phyloP scores from a whole-genome alignment of 2,113 vertebrate species.

The Eurypyga helias region DNA sequence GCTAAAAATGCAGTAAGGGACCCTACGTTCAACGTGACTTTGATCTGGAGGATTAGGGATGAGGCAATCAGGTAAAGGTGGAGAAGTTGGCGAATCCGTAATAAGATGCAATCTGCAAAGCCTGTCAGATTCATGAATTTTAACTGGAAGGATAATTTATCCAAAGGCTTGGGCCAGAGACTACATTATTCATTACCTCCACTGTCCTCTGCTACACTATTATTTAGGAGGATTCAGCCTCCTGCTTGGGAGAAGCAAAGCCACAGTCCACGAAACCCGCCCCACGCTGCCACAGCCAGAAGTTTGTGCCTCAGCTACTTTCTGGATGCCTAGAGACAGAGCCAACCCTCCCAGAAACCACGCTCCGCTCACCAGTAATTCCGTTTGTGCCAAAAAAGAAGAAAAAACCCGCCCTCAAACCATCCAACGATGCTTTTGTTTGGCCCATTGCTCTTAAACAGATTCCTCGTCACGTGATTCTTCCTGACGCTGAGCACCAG shows the following conservation, averaged over 20 bases:
- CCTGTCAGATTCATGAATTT: neutral
- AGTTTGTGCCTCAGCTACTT: neutral
- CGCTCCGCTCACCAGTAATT: neutral
- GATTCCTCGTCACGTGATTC: neutral
- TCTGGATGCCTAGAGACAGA: rapidly evolving
- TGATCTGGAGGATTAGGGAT: neutral
- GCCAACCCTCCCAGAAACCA: neutral
- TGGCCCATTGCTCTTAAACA: neutral
- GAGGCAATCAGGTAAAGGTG: neutral
- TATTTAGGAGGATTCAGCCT: neutral
- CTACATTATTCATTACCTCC: neutral
- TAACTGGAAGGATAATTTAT: neutral
- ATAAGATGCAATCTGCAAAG: neutral
- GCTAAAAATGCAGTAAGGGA: neutral
- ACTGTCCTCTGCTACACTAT: neutral
- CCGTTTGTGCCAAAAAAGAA: neutral
- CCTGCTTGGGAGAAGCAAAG: neutral
- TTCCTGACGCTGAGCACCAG: neutral
- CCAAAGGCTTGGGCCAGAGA: neutral
- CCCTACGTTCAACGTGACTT: rapidly evolving
- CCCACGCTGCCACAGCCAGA: neutral
- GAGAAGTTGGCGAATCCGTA: neutral
- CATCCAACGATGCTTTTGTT: neutral
- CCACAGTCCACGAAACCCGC: neutral
- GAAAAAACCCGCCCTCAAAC: neutral